Conservation (phyloP, 35 echinoderm and acorn worm genomes). For the Chiridota heheva region DNA sequence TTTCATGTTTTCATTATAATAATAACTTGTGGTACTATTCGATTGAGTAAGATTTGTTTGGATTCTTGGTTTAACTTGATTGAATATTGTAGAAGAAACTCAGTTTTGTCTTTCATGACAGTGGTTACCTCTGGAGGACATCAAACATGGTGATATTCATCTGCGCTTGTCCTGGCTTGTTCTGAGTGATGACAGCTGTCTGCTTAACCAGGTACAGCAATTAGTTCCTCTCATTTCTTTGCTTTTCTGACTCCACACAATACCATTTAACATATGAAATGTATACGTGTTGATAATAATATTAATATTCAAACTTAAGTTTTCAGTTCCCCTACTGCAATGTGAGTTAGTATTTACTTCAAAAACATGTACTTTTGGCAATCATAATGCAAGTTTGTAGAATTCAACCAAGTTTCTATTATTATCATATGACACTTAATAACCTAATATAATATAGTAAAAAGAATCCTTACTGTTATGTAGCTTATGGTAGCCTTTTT, state of each 20-base stretch:
- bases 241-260: neutral
- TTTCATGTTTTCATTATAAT: no score
- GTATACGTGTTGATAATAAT: neutral
- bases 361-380: neutral
- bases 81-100: no score
- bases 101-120: no score
- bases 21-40: no score
- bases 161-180: conserved; percentile 66
- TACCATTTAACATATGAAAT: neutral
- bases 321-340: neutral
- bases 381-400: no score
- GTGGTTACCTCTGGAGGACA: conserved; percentile 95
- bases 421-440: no score
- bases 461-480: no score
- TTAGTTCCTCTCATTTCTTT: neutral
- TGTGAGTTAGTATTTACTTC: neutral
- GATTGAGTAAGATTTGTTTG: no score
- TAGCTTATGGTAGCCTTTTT: no score
- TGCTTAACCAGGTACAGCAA: conserved; percentile 54
- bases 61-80: no score
- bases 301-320: neutral
- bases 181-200: conserved; percentile 54
- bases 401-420: no score
- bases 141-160: conserved; percentile 85
- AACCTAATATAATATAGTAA: no score